Percentiles rank a stretch among this genome's conserved stretches.
Conservation (phyloP, 1,140 invertebrate species). For the Caenorhabditis remanei region DNA sequence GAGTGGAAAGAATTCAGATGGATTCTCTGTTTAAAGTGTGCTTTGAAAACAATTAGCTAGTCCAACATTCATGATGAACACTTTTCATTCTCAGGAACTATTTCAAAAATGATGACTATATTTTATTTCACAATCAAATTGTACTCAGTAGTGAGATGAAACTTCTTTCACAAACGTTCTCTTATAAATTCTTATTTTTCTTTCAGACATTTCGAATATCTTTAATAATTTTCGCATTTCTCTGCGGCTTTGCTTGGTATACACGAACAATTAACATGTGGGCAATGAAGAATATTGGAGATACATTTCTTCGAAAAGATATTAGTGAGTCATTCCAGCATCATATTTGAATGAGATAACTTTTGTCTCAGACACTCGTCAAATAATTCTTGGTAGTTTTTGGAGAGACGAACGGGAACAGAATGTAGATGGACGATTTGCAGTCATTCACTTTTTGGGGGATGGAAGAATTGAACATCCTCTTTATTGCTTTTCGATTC, state of each 20-base stretch:
- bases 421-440: slow-evolving; percentile 74
- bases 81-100: too few species aligned
- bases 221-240: slow-evolving; percentile 51
- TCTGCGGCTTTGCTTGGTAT: slow-evolving; percentile 72
- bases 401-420: slow-evolving; percentile 71
- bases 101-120: too few species aligned
- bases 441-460: slow-evolving; percentile 72
- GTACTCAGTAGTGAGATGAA: too few species aligned
- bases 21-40: too few species aligned
- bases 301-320: slow-evolving; percentile 71
- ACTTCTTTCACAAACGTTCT: too few species aligned
- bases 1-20: too few species aligned
- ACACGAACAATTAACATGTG: slow-evolving; percentile 77
- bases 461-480: slow-evolving; percentile 61
- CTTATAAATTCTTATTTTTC: too few species aligned
- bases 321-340: slow-evolving; percentile 65
- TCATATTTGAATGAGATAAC: neutral
- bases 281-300: slow-evolving; percentile 76
- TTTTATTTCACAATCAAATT: too few species aligned
- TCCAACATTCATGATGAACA: too few species aligned
- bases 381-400: slow-evolving; percentile 72
- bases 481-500: slow-evolving; percentile 58
- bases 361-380: slow-evolving; percentile 55
- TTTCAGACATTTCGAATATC: slow-evolving; percentile 58
- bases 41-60: too few species aligned